Evolutionary conservation across 1,140 invertebrate species (phyloP), one percentile per base, ranked within the genome.

Genomic region (Sesamia nonagrioides): DNA sequence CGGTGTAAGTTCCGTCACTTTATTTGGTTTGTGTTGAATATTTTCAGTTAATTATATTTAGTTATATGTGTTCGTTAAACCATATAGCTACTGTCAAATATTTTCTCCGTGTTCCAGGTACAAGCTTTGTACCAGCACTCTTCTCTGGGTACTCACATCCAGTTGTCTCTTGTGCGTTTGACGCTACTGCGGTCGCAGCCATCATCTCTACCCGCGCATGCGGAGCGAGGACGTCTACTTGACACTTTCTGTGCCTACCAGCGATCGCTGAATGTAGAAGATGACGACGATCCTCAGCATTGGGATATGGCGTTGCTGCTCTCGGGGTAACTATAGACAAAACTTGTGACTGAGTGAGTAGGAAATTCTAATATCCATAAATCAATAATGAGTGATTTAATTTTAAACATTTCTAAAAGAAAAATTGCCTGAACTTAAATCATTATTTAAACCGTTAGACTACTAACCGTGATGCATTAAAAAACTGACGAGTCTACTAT

Each of bases 241-340:
- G 96, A 97, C 85, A 96, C 96, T 4, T 98, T 98, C 89, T 98
- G 97, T 87, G 95, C 92, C 2, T 98, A 97, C 86, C 96, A 97
- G 61, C 94, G 94, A 15, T 93, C 91, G 15, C 92, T 96, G 6
- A 97, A 98, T 91, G 95, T 96, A 0, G 83, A 92, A 15, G 95
- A 95, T 6, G 97, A 98, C 80, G 90, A 94, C 0, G 92, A 97
- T 88, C 96, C 97, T 0, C 92, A 96, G 54, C 97, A 98, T 89
- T 98, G 97, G 97, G 97, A 98, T 87, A 96, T 98, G 92, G 97
- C 96, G 1, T 89, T 98, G 1, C 96, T 97, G 76, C 91, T 98
- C 21, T 97, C 97, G 7, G 97, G 97, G 95, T 96, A 93, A 91
- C 73, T 54, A 69, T 63, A 71, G 1, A 50, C 66, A 48, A 77